Conservation (phyloP, 2,888 invertebrate genomes). For the Latrodectus elegans region DNA sequence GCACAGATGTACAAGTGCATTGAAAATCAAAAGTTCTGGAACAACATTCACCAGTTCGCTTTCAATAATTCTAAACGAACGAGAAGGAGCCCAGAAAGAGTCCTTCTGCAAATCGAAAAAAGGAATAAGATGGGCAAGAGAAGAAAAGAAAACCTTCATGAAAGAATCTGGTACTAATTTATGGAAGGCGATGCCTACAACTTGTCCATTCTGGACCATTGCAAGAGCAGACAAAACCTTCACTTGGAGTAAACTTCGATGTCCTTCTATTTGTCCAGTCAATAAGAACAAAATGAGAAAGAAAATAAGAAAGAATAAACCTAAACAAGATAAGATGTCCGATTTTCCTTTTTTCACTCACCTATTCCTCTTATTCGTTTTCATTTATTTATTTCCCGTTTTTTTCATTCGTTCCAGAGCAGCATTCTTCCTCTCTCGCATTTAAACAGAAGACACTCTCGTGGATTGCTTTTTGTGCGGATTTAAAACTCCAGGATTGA, state of each 20-base stretch:
- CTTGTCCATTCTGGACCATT: conserved; percentile 6
- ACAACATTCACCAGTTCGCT: no score
- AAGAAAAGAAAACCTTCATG: no score
- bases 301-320: conserved; percentile 21
- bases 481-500: conserved; percentile 23
- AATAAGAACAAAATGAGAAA: conserved; percentile 22
- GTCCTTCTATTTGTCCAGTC: conserved; percentile 50
- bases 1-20: no score
- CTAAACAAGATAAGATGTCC: conserved; percentile 32
- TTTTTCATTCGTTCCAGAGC: neutral
- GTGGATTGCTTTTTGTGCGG: conserved; percentile 26
- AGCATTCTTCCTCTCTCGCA: neutral
- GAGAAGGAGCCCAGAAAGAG: no score
- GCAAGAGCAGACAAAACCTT: neutral
- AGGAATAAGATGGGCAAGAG: no score
- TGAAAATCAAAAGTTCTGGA: no score
- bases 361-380: neutral
- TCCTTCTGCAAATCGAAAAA: no score
- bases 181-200: conserved; percentile 40
- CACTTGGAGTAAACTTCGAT: neutral
- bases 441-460: conserved; percentile 47
- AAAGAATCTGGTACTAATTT: conserved; percentile 33
- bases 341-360: conserved; percentile 18
- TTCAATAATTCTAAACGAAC: no score
- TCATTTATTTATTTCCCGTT: neutral